These are phyloP conservation scores for Himalopsyche kuldschensis DNA, from an alignment of 2,888 invertebrate species.

Conservation along the genomic window DNA sequence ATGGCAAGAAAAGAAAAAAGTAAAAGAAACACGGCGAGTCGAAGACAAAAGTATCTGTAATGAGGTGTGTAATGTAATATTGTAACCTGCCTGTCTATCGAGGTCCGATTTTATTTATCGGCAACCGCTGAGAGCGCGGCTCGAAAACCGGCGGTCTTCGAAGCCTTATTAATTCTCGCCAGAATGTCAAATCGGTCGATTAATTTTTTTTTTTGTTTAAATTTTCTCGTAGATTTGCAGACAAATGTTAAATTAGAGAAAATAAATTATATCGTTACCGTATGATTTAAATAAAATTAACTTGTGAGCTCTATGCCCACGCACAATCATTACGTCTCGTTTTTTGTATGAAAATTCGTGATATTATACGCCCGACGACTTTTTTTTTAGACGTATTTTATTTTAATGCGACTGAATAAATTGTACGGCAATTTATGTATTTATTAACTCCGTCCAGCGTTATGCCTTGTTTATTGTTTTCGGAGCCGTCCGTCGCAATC, in stretches of 20 bases:
- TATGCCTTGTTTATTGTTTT: too few species aligned
- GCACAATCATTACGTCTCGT: background rate
- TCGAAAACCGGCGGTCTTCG: background rate
- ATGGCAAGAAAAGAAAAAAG: background rate
- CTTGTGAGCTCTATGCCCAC: background rate
- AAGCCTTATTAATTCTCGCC: background rate
- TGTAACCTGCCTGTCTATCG: background rate
- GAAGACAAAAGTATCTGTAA: constrained; percentile 1
- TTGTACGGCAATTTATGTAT: too few species aligned
- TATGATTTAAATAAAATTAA: background rate
- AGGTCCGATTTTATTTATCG: background rate
- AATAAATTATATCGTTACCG: background rate
- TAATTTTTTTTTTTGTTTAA: background rate
- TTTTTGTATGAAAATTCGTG: background rate
- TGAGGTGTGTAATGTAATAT: constrained; percentile 1
- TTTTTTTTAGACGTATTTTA: background rate
- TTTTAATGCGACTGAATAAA: background rate
- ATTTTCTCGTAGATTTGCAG: background rate
- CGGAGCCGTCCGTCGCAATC: too few species aligned
- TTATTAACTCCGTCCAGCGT: too few species aligned
- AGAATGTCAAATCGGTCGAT: background rate
- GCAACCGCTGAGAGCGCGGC: background rate
- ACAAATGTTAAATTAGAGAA: background rate
- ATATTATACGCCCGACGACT: background rate
- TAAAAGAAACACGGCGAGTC: background rate